Percentiles rank a stretch among this genome's conserved stretches.
These are phyloP conservation scores for Melanotaenia duboulayi DNA, from an alignment of 2,113 vertebrate genomes.

Conservation along the genomic window DNA sequence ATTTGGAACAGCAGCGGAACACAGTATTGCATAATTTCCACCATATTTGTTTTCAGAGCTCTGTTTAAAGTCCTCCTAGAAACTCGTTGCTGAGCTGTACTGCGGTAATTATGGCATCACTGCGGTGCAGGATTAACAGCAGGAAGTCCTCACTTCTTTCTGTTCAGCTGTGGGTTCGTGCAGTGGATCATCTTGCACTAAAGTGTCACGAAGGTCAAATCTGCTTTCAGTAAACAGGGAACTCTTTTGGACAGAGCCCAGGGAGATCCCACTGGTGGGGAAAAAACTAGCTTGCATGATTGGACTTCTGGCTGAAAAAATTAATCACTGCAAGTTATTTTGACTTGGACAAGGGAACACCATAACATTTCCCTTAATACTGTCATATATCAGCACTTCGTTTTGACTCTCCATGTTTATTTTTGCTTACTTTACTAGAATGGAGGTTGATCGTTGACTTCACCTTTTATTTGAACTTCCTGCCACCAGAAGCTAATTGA, in stretches of 20 bases:
- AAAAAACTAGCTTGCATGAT: background rate
- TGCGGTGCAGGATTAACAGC: background rate
- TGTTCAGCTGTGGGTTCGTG: background rate
- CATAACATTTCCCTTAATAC: too few species aligned
- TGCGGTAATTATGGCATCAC: background rate
- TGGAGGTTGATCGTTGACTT: background rate
- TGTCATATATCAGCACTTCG: background rate
- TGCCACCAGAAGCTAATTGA: too few species aligned
- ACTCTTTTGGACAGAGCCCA: background rate
- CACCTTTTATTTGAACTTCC: too few species aligned
- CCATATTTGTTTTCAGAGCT: too few species aligned
- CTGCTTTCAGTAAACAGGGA: background rate
- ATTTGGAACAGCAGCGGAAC: background rate
- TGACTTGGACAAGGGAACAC: background rate
- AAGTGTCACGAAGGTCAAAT: background rate
- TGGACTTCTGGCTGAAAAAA: background rate
- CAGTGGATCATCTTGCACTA: background rate
- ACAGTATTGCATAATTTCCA: background rate
- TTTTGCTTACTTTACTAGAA: background rate
- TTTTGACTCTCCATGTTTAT: background rate
- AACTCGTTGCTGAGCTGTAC: background rate
- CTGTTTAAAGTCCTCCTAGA: too few species aligned
- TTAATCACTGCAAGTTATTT: background rate
- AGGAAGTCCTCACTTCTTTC: too few species aligned
- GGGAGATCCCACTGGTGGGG: background rate